Base-by-base conservation (phyloP, 2,113 vertebrate genomes). In the Prionailurus bengalensis region DNA sequence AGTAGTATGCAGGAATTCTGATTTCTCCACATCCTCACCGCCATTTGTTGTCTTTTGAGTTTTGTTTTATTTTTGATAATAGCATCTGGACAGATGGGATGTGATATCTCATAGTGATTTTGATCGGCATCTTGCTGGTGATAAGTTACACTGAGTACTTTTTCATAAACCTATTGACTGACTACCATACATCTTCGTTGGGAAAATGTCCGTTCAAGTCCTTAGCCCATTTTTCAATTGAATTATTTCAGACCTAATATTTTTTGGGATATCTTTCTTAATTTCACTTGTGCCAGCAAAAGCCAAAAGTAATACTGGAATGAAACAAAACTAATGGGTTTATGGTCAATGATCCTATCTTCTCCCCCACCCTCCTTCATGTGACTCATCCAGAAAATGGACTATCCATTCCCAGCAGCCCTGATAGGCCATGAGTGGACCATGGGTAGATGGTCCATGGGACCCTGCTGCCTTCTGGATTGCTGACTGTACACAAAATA, bases 321-420 rank as follows among this genome's bases (percentile, higher is more conserved):
- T 84, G 25, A 96, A 96, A 91, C 13, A 82, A 84, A 83, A 80
- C 25, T 25, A 48, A 63, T 65, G 58, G 25, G 17, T n/a, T 71
- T 92, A 19, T 58, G 16, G 21, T 21, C n/a, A 36, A 5, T 81
- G 55, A 63, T 7, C 53, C 36, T 82, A 53, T 86, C 23, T 65
- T 90, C 27, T 92, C 55, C 70, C 48, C 33, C 8, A 45, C 17
- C 5, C 16, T 84, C 12, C 70, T 74, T 66, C 15, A 65, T 81
- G 66, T 58, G 36, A 93, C 48, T 73, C 45, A 80, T 19, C 31
- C 89, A 83, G 65, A 63, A 89, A 85, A 81, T 81, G 45, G 45
- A 51, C 11, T 81, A 1, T 12, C 74, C 10, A 42, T 42, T 65
- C 36, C 15, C 25, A 63, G 25, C 19, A 80, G 16, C 61, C 86